These are phyloP conservation scores for Drymodes brunneopygia DNA, from an alignment of 2,113 vertebrate species.

Conservation along the genomic window DNA sequence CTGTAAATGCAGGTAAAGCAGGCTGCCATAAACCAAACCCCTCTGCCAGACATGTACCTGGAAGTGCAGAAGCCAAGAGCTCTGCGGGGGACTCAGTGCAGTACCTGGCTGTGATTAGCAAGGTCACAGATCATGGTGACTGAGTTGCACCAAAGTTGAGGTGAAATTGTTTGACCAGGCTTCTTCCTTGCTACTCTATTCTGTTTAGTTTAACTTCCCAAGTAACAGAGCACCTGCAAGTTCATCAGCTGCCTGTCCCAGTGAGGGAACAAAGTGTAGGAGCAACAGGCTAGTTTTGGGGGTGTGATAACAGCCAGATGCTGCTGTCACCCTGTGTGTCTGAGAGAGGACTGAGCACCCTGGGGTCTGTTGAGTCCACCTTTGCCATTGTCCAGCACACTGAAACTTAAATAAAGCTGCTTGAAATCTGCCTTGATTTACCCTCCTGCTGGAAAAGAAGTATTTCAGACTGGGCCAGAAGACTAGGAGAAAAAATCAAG, in stretches of 20 bases:
- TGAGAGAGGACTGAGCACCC: neutral
- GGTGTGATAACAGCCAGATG: neutral
- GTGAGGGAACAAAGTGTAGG: neutral
- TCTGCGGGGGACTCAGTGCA: neutral
- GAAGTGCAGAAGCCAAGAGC: neutral
- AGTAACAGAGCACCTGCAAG: neutral
- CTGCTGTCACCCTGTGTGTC: neutral
- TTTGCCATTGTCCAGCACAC: neutral
- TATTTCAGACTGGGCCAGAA: neutral
- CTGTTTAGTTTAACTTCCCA: neutral
- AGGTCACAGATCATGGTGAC: neutral
- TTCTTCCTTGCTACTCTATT: neutral
- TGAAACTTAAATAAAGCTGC: neutral
- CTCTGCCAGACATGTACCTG: fast-evolving
- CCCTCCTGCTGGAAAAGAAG: neutral
- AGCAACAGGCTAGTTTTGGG: neutral
- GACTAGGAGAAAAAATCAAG: neutral
- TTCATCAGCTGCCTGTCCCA: neutral
- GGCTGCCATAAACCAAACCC: neutral
- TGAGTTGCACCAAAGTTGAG: neutral
- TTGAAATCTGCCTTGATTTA: neutral
- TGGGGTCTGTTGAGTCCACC: neutral
- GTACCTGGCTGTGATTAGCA: neutral
- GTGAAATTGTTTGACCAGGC: neutral
- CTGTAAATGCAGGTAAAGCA: neutral